These are phyloP conservation scores for Phyllostomus hastatus DNA, from an alignment of 2,113 vertebrate genomes.

Conservation along the genomic window DNA sequence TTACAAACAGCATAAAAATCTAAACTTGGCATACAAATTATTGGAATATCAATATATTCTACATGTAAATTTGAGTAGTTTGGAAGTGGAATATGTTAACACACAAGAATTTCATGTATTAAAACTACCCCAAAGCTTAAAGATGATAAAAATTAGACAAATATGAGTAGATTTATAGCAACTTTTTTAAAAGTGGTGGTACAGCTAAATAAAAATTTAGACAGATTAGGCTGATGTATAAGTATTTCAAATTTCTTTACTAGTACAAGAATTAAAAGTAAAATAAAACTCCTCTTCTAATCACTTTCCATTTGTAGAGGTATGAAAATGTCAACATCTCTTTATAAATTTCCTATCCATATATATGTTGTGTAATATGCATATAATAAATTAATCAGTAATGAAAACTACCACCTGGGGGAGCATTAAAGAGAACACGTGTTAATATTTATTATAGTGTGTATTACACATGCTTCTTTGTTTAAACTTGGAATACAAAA, in stretches of 20 bases:
- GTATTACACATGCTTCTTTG: conserved; percentile 7
- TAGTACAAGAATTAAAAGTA: not conserved
- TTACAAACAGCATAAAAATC: conserved; percentile 6
- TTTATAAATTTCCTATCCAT: not conserved
- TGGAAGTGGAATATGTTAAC: not conserved
- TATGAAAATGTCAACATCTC: not conserved
- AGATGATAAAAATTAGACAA: conserved; percentile 12
- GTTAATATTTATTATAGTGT: not conserved
- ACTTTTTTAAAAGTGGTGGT: not conserved
- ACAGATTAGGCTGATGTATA: not conserved
- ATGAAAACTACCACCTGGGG: not conserved
- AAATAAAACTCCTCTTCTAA: not conserved
- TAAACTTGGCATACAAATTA: not conserved
- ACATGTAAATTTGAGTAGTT: not conserved
- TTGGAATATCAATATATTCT: not conserved
- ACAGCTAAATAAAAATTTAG: not conserved
- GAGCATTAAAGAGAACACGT: not conserved
- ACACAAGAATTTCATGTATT: not conserved
- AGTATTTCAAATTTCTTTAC: conserved; percentile 27
- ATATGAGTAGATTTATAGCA: not conserved
- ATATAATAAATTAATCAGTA: not conserved
- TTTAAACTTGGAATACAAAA: conserved; percentile 38
- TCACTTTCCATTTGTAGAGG: not conserved
- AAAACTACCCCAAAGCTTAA: conserved; percentile 16
- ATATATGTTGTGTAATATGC: not conserved